These are phyloP conservation scores for Macrobrachium nipponense DNA, from an alignment of 1,140 invertebrate genomes.

Conservation along the genomic window DNA sequence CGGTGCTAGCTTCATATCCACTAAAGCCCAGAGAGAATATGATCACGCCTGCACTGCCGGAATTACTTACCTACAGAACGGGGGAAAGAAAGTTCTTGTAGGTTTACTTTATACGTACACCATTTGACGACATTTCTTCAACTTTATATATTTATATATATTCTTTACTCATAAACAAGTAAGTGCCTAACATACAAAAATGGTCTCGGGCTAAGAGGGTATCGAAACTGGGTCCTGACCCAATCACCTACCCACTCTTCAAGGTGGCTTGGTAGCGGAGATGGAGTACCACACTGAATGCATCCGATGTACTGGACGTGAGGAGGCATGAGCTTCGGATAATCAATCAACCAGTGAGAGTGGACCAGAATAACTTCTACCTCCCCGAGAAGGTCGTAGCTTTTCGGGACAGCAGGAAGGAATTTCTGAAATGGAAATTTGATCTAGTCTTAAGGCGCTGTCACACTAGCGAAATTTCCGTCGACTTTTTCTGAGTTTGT, in stretches of 20 bases:
- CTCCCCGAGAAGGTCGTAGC: conserved; percentile 40
- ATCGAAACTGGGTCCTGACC: no score
- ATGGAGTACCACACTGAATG: conserved; percentile 47
- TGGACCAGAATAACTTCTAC: conserved; percentile 56
- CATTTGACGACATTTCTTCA: no score
- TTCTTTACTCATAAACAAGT: background rate
- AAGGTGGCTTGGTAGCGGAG: conserved; percentile 32
- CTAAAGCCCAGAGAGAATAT: conserved; percentile 61
- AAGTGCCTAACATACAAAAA: background rate
- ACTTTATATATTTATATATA: no score
- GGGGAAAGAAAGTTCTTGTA: no score
- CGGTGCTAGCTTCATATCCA: conserved; percentile 53
- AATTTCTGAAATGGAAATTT: conserved; percentile 32
- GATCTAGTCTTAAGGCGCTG: no score
- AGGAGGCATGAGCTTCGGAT: conserved; percentile 60
- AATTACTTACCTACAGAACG: conserved; percentile 26
- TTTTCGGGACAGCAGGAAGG: conserved; percentile 34
- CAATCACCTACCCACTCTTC: conserved; percentile 48
- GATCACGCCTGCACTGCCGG: conserved; percentile 39
- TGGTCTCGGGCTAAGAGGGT: no score
- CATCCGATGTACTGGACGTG: conserved; percentile 63
- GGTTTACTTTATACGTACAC: background rate
- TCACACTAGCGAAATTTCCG: no score
- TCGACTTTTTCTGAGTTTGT: no score
- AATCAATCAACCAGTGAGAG: conserved; percentile 59